Percentiles rank a stretch among this genome's conserved stretches.
phyloP scores from a whole-genome alignment of 1,140 invertebrate genomes.

The Coenobita brevimanus region DNA sequence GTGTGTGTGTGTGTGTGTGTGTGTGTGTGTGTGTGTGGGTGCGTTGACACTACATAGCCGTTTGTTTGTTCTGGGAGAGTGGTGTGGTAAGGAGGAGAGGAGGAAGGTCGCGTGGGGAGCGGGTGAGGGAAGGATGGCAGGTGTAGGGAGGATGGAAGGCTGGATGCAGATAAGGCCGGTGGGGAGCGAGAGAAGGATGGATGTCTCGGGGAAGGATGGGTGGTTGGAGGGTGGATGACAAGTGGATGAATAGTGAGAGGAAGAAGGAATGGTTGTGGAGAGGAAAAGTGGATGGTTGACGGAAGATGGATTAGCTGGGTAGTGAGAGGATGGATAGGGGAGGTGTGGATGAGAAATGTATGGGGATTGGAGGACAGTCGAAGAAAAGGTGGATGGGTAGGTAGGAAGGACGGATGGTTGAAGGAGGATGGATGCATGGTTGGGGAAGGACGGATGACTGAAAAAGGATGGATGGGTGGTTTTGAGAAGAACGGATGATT shows the following conservation, averaged over 20 bases:
- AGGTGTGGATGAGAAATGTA: not conserved
- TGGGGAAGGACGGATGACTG: not conserved
- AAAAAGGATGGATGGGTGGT: too few species aligned
- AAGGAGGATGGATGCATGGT: not conserved
- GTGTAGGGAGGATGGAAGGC: not conserved
- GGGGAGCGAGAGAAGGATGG: not conserved
- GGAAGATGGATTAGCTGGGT: not conserved
- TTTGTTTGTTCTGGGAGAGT: not conserved
- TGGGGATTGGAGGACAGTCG: not conserved
- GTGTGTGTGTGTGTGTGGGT: conserved; percentile 8
- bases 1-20: conserved; percentile 13
- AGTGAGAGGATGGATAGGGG: not conserved
- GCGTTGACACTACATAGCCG: too few species aligned
- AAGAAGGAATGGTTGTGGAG: not conserved
- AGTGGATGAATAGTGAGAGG: not conserved
- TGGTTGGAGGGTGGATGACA: not conserved
- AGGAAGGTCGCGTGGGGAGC: not conserved
- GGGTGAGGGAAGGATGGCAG: not conserved
- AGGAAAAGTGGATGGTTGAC: not conserved
- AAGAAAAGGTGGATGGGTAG: not conserved
- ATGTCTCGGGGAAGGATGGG: not conserved
- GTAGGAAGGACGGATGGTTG: not conserved
- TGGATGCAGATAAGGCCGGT: not conserved
- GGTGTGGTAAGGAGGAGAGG: not conserved
- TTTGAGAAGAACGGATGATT: too few species aligned